phyloP scores from a whole-genome alignment of 2,888 invertebrate genomes.

The Lapara coniferarum region DNA sequence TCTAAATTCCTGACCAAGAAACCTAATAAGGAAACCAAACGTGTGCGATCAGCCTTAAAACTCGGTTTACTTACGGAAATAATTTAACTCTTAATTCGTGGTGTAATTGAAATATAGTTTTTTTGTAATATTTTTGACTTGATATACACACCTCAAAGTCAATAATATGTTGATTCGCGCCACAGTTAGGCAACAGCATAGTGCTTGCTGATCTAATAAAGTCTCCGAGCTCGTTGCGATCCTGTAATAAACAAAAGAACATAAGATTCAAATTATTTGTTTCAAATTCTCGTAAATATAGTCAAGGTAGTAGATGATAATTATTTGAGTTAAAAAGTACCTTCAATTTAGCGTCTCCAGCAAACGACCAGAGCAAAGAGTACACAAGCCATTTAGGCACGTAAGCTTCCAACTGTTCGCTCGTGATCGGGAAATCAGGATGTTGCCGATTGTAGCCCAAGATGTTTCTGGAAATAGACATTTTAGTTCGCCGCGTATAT shows the following conservation, averaged over 20 bases:
- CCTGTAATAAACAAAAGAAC: conserved; percentile 49
- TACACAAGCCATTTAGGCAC: conserved; percentile 97
- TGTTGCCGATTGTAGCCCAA: conserved; percentile 96
- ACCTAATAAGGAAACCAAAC: no score
- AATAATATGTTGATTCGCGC: conserved; percentile 92
- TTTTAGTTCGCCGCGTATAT: not conserved
- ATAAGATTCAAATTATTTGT: no score
- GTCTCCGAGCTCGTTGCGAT: conserved; percentile 96
- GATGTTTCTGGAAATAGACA: conserved; percentile 86
- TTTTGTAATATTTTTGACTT: no score
- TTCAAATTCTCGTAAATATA: no score
- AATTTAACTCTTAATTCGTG: no score
- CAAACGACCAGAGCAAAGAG: conserved; percentile 98
- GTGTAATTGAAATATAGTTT: not conserved
- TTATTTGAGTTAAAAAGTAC: conserved; percentile 63
- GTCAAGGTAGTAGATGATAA: no score
- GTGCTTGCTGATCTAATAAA: conserved; percentile 98
- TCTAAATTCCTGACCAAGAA: no score
- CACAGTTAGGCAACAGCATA: conserved; percentile 93
- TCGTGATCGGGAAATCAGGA: conserved; percentile 96
- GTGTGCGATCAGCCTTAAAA: no score
- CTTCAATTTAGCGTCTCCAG: conserved; percentile 98
- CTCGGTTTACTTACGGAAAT: no score
- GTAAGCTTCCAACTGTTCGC: conserved; percentile 96
- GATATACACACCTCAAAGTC: conserved; percentile 92